Evolutionary conservation across 2,113 vertebrate species (phyloP).

Genomic region (Noctilio leporinus): DNA sequence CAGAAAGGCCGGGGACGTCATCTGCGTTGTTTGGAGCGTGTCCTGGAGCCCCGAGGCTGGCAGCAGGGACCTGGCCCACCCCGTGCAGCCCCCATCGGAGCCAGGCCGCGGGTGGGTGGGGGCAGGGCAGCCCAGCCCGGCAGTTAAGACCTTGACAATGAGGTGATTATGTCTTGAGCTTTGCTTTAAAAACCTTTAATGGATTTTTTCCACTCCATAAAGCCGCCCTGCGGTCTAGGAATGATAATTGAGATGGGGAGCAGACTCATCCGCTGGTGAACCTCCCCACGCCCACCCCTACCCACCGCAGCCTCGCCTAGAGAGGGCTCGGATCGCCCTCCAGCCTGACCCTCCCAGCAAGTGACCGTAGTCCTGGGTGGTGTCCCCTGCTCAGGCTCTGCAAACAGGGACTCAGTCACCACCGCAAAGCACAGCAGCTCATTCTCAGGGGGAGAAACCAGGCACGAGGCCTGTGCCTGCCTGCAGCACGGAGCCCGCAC

Average conservation of each 20-base stretch:
- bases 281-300: rapidly evolving
- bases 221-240: slow-evolving; percentile 28
- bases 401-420: rapidly evolving
- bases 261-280: neutral
- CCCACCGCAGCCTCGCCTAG: neutral
- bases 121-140: rapidly evolving
- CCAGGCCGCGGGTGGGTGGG: rapidly evolving
- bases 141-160: neutral
- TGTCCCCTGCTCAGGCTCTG: rapidly evolving
- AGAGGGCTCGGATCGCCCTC: rapidly evolving
- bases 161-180: slow-evolving; percentile 50
- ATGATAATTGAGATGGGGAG: slow-evolving; percentile 2
- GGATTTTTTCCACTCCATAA: slow-evolving; percentile 63
- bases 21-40: rapidly evolving
- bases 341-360: rapidly evolving
- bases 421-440: rapidly evolving
- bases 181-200: slow-evolving; percentile 64
- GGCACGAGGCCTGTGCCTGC: neutral
- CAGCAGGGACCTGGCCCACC: neutral
- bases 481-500: neutral
- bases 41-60: rapidly evolving
- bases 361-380: rapidly evolving
- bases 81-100: neutral
- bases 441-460: neutral
- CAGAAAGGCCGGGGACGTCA: neutral